Evolutionary conservation across 1,140 invertebrate genomes (phyloP), one percentile per base, ranked within the genome.

Genomic region (Hyles euphorbiae): DNA sequence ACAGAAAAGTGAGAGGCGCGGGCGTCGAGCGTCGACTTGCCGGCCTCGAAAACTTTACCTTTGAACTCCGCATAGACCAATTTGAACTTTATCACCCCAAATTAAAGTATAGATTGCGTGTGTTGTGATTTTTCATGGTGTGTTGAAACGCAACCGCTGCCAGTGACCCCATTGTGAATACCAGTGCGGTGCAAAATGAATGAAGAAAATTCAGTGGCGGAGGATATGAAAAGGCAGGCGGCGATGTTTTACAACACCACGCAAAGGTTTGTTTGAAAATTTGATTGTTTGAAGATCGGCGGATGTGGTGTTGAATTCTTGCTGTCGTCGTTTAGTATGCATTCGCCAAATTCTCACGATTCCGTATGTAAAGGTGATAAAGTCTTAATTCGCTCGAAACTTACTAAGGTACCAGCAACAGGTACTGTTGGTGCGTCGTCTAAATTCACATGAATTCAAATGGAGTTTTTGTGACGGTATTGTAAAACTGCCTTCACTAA

Each of bases 241-340:
- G 84, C 84, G 9, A 74, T 84, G 78, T 87, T 86, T 64, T 87
- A 87, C 65, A 86, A 87, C 57, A 78, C 83, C 5, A 86, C 83
- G 10, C 73, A 84, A 67, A 87, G 84, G 84, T 87, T 69, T 60
- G 76, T 75, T 73, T 58, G 51, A 60, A 60, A 56, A 49, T 53
- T 57, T 22, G 61, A 40, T 58, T 58, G 33, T 66, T 68, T 54
- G 22, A 51, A 58, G 44, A 59, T 33, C 44, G 36, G 46, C 46
- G 61, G 53, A 63, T 58, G 46, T 55, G 12, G 54, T 45, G 43
- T 44, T 34, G 53, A 12, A 54, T 52, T 34, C 32, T 52, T 34
- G 36, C 36, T 5, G 36, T 40, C 36, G 4, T 40, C 36, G 36
- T 40, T 40, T 40, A 8, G 4, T 40, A 5, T 40, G 36, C 36